Evolutionary conservation across 1,140 invertebrate genomes (phyloP), one percentile per base, ranked within the genome.

Genomic region (Polypedilum vanderplanki): DNA sequence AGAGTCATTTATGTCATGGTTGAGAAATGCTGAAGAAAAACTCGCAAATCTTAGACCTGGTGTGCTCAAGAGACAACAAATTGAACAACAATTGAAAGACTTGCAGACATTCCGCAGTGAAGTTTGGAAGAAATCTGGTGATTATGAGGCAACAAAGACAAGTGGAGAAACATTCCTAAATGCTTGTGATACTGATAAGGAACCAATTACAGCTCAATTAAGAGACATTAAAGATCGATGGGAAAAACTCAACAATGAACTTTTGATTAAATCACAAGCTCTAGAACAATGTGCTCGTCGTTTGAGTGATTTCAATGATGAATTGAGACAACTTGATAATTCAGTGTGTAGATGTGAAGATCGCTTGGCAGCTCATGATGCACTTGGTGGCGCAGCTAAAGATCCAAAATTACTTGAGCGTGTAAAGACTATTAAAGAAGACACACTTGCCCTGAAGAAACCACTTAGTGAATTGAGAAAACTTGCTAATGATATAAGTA

Each of bases 21-120:
- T 98, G 73, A 85, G 89, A 40, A 90, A 93, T 76, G 91, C 92
- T 1, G 95, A 98, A 83, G 91, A 94, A 75, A 93, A 94, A 78
- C 82, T 97, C 8, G 88, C 91, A 41, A 87, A 88, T 73, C 85
- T 96, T n/a, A 88, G 89, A 33, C 90, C 93, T 0, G 88, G 90
- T 9, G 90, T 88, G 0, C 92, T 96, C 81, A 92, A 93, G 76
- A 91, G 92, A 78, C 89, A 92, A 74, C 93, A 94, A 77, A 89
- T 97, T 33, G 94, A 96, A 78, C 92, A 91, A 78, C 95, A 96
- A 81, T 83, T 98, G 0, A 91, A 93, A 76, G 96, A 98, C 79
- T 84, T 97, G 40, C 93, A 95, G 78, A 88, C 90, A 41, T 93
- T 98, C 83, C 89, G 95, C 77, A 97, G 95, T 81, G 96, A 98